Base-by-base conservation (phyloP, 2,113 vertebrate species). In the Monopterus albus region DNA sequence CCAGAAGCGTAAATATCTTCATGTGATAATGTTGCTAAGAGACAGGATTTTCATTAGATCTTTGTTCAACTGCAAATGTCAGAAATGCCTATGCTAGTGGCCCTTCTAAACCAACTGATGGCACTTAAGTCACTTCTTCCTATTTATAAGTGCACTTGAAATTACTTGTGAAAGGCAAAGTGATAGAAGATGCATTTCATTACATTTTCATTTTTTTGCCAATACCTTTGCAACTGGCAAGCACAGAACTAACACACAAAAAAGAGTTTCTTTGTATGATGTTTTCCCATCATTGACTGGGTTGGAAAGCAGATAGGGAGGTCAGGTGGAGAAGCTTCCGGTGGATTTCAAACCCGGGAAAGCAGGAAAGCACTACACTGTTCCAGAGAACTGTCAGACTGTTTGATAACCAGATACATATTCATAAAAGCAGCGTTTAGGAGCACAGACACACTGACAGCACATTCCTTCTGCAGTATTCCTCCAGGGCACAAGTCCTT, bases 401-500 rank as follows among this genome's bases (percentile, higher is more conserved):
- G 17, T 69, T 71, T 80, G 67, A 87, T 74, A 81, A 80, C 13
- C 65, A 52, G 59, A 66, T 75, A 58, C 53, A 51, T 66, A 73
- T 75, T 80, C 66, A 57, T 59, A 79, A 79, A 84, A 68, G 62
- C 59, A 40, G 70, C 14, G 18, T 72, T 80, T 40, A 63, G 68
- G 18, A 75, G 40, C 17, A 8, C 73, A 83, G 85, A 80, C 81
- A 43, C 25, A 47, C 75, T 60, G 42, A 56, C 43, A 11, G 80
- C 49, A 21, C 74, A 79, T 84, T 90, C 82, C 76, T 60, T 10
- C 36, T 4, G 56, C 72, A 51, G 81, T 84, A 88, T 91, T 91
- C 89, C 89, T 85, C 51, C 6, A 42, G 77, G 89, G 89, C 89
- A 85, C 86, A 78, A 62, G 81, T 26, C 70, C 81, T 87, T 83